These are phyloP conservation scores for Pelochelys cantorii DNA, from an alignment of 2,797 vertebrate genomes.

Conservation along the genomic window DNA sequence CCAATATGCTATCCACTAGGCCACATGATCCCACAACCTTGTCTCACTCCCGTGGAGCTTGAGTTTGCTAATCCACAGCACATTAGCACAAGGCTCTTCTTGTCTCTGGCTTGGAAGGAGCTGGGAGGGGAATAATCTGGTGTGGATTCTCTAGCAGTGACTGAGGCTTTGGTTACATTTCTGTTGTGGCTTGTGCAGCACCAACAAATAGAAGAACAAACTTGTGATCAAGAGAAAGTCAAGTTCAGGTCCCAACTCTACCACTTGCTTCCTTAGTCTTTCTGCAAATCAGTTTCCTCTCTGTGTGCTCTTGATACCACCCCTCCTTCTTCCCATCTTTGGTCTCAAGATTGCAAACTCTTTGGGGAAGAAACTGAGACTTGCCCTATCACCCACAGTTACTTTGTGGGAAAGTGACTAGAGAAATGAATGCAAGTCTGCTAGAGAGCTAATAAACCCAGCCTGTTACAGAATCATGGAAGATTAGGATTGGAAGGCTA, in stretches of 20 bases:
- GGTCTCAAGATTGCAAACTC: background rate
- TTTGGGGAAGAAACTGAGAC: background rate
- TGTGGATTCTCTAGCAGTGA: background rate
- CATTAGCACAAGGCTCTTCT: background rate
- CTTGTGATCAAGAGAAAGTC: background rate
- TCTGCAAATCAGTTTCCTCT: accelerated
- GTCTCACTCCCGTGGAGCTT: background rate
- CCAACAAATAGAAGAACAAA: background rate
- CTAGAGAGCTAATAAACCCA: background rate
- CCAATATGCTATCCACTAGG: too few relatives aligned
- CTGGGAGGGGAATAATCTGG: background rate
- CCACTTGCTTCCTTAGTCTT: background rate
- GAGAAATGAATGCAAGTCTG: background rate
- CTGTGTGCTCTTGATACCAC: background rate
- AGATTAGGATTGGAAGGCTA: too few relatives aligned
- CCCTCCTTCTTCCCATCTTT: background rate
- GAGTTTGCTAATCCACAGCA: background rate
- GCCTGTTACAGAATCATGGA: background rate
- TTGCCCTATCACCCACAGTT: background rate
- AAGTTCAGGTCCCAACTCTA: accelerated
- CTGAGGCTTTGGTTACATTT: background rate
- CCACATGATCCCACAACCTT: too few relatives aligned
- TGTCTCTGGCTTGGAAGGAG: background rate
- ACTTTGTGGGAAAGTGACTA: too few relatives aligned
- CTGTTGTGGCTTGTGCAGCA: background rate